Evolutionary conservation across 1,140 invertebrate genomes (phyloP), one percentile per base, ranked within the genome.

Genomic region (Aphidius ervi): DNA sequence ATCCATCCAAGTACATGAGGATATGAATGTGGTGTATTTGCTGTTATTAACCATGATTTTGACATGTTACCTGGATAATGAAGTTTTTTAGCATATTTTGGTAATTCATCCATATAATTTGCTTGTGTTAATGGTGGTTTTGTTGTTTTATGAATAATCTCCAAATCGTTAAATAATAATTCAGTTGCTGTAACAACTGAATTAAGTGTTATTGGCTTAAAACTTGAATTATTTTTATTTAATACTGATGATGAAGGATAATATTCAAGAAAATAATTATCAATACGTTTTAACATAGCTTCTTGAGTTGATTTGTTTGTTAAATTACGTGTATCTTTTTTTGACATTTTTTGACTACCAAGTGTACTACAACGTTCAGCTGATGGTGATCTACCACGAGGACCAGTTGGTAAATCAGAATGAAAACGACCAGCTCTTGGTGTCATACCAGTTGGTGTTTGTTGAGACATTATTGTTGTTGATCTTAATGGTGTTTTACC

Each of bases 11-110:
- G 67, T 49, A 83, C 82, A 49, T 83, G 76, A 6, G 82, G 83
- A 69, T 80, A 85, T 5, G 82, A 81, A 69, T 85, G 83, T 63
- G 80, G 74, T 1, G 82, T 78, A 69, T 84, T 85, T 43, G 83
- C 83, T 2, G 83, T 82, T 65, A 81, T 82, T 58, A 86, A 70
- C 83, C 83, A 86, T 0, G 84, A 84, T 70, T 84, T 84, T 59
- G 78, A 79, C 43, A 85, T 74, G 4, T 74, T 62, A 46, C 82
- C 82, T 9, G 82, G 82, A 73, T 86, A 86, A 61, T 82, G 72
- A 52, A 85, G 65, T 42, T 81, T 79, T 58, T 83, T 83, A 1
- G 77, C 75, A 55, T 81, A 66, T 63, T 79, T 76, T 31, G 83
- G 84, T n/a, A 85, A 37, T 58, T 75, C 68, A 6, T 78, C 78